These are phyloP conservation scores for Drosophila multiciliata DNA, from an alignment of 2,888 invertebrate species.

Conservation along the genomic window DNA sequence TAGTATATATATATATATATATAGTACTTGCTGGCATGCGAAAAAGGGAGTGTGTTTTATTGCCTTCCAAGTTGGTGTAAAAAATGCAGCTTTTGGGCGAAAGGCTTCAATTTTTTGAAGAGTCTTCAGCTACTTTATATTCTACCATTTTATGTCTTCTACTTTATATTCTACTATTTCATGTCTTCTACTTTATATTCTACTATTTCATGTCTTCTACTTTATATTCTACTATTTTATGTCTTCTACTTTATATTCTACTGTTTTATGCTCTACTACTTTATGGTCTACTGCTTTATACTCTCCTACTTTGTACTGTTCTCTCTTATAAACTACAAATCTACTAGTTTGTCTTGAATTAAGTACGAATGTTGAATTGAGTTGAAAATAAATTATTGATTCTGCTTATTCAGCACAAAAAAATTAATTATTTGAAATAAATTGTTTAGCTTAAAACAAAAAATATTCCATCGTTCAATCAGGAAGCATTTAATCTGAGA, in stretches of 20 bases:
- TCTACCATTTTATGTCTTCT: background rate
- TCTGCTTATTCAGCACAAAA: background rate
- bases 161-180: too few species aligned
- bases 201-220: background rate
- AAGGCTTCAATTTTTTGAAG: background rate
- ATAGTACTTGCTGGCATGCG: background rate
- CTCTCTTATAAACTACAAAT: background rate
- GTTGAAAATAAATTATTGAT: background rate
- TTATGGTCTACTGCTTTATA: background rate
- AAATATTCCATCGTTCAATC: background rate
- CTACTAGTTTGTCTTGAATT: background rate
- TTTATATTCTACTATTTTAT: background rate
- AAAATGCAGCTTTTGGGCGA: background rate
- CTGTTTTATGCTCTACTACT: background rate
- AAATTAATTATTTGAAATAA: background rate
- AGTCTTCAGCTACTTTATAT: background rate
- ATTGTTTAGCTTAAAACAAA: background rate
- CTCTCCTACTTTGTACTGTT: background rate
- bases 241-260: background rate
- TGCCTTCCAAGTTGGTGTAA: conserved; percentile 2
- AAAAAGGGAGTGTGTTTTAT: background rate
- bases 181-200: too few species aligned
- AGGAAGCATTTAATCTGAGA: background rate
- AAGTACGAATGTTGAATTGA: background rate
- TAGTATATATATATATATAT: background rate